Conservation (phyloP, 2,797 vertebrate genomes). For the Leuciscus waleckii region DNA sequence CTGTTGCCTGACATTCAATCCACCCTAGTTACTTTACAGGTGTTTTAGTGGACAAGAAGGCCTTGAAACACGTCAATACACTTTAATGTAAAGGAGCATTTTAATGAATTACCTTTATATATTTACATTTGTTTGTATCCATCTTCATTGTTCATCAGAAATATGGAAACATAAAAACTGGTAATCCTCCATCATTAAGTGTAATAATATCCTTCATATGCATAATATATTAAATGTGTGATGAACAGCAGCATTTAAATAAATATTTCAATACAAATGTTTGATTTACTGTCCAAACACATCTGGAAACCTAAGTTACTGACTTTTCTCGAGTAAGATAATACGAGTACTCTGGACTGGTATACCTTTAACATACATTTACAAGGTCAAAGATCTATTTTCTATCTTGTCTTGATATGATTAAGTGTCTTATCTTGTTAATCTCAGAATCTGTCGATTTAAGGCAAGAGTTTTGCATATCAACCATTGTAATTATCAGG, state of each 20-base stretch:
- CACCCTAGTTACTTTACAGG: conserved; percentile 22
- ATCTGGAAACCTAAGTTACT: no score
- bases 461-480: neutral
- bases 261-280: neutral
- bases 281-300: neutral
- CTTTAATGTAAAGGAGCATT: neutral
- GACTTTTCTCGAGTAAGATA: conserved; percentile 1
- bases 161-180: neutral
- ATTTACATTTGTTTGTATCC: neutral
- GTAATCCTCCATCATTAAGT: neutral
- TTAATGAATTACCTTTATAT: neutral
- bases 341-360: neutral
- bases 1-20: conserved; percentile 34
- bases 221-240: neutral
- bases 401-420: conserved; percentile 24
- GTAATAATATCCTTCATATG: neutral
- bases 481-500: neutral
- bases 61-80: neutral
- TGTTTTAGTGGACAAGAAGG: neutral
- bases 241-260: neutral
- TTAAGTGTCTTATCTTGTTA: neutral
- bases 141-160: neutral
- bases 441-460: neutral
- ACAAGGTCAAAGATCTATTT: conserved; percentile 21
- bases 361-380: conserved; percentile 9